A percentile compares a stretch with the other conserved stretches of the same genome.
Conservation (phyloP, 2,113 vertebrate genomes). For the Todiramphus chloris region DNA sequence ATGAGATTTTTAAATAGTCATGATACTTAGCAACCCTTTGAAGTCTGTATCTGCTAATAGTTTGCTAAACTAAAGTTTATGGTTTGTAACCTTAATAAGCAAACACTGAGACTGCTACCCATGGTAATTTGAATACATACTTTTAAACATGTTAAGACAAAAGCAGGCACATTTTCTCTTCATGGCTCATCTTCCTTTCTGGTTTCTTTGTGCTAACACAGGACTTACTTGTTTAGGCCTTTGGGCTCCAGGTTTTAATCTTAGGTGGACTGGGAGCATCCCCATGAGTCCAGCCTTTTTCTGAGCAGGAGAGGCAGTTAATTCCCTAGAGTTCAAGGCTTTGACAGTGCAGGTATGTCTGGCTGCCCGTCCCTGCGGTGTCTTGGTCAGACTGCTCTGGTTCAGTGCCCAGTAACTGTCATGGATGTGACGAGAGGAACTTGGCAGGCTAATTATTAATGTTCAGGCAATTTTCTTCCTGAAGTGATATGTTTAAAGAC, state of each 20-base stretch:
- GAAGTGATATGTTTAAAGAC: neutral
- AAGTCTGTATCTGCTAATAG: neutral
- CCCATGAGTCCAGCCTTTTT: neutral
- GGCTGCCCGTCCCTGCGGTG: fast-evolving
- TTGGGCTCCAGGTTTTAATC: neutral
- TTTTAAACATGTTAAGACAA: neutral
- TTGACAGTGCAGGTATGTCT: neutral
- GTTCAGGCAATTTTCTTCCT: neutral
- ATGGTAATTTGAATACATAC: neutral
- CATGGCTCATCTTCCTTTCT: neutral
- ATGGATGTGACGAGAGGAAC: neutral
- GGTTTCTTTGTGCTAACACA: neutral
- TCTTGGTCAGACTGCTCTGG: neutral
- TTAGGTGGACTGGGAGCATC: neutral
- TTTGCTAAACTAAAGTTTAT: neutral
- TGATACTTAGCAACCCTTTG: neutral
- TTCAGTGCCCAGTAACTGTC: neutral
- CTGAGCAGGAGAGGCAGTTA: neutral
- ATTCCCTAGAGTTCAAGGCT: neutral
- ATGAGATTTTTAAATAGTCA: neutral
- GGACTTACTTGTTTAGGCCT: neutral
- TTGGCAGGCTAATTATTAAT: neutral
- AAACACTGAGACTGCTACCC: neutral
- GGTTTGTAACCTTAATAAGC: neutral
- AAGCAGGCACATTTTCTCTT: neutral